A percentile compares a stretch with the other conserved stretches of the same genome.
These are phyloP conservation scores for Meiosimyza decipiens DNA, from an alignment of 2,888 invertebrate genomes.

Conservation along the genomic window DNA sequence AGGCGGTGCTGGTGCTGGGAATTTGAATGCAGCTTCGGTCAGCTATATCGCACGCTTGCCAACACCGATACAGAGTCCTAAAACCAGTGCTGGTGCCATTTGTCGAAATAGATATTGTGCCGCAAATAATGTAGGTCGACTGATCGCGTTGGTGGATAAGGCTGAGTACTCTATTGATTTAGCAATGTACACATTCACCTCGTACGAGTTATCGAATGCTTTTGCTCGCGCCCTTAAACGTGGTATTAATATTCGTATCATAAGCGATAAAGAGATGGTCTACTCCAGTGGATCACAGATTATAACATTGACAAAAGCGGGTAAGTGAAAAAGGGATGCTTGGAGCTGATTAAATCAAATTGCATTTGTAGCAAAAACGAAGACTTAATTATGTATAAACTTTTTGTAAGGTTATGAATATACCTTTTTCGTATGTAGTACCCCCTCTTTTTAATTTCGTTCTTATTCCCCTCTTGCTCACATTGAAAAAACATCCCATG, in stretches of 20 bases:
- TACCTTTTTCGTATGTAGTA: not conserved
- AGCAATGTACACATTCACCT: constrained; percentile 61
- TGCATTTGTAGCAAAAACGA: not conserved
- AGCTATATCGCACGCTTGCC: constrained; percentile 36
- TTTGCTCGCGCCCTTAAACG: constrained; percentile 52
- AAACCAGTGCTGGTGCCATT: not conserved
- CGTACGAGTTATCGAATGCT: constrained; percentile 46
- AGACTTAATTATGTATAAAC: not conserved
- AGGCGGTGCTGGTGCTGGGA: not conserved
- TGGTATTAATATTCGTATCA: constrained; percentile 55
- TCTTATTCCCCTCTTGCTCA: not conserved
- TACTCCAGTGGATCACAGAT: constrained; percentile 50
- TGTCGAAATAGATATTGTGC: constrained; percentile 48
- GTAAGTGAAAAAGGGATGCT: constrained; percentile 36
- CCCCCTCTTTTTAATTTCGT: not conserved
- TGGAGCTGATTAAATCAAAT: not conserved
- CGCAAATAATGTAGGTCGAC: constrained; percentile 44
- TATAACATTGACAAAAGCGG: constrained; percentile 41
- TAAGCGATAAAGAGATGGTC: constrained; percentile 59
- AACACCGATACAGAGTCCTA: constrained; percentile 12
- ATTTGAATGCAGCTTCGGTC: not conserved
- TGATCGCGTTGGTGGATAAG: constrained; percentile 51
- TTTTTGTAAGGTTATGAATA: not conserved
- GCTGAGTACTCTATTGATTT: constrained; percentile 58
- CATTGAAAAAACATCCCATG: not conserved